These are phyloP conservation scores for Chaetops frenatus DNA, from an alignment of 2,113 vertebrate species.

Conservation along the genomic window DNA sequence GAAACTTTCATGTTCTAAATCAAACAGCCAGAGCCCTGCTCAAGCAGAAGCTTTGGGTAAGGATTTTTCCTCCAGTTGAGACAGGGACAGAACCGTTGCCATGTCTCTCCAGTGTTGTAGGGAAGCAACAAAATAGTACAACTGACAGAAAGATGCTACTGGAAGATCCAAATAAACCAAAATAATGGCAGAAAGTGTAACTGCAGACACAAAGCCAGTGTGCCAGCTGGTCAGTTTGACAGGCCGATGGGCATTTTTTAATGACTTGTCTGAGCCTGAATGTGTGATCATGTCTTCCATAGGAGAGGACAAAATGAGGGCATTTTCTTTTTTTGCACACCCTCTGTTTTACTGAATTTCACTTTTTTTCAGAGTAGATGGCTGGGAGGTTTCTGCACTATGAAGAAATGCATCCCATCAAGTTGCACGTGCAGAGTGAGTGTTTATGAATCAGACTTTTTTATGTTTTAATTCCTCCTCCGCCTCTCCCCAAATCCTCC, in stretches of 20 bases:
- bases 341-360: neutral
- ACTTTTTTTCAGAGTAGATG: neutral
- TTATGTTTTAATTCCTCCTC: neutral
- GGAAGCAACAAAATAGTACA: neutral
- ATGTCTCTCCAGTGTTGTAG: neutral
- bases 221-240: neutral
- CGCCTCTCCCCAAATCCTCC: neutral
- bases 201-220: neutral
- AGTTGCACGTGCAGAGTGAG: fast-evolving
- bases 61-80: neutral
- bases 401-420: neutral
- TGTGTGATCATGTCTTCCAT: neutral
- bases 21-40: neutral
- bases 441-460: neutral
- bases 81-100: neutral
- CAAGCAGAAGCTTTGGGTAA: neutral
- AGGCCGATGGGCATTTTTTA: neutral
- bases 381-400: neutral
- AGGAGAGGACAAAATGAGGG: neutral
- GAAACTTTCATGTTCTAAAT: neutral
- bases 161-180: neutral
- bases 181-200: neutral
- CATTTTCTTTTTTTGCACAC: neutral
- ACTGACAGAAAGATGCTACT: neutral
- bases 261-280: neutral